A percentile compares a stretch with the other conserved stretches of the same genome.
Conservation (phyloP, 1,140 invertebrate genomes). For the Venturia canescens region DNA sequence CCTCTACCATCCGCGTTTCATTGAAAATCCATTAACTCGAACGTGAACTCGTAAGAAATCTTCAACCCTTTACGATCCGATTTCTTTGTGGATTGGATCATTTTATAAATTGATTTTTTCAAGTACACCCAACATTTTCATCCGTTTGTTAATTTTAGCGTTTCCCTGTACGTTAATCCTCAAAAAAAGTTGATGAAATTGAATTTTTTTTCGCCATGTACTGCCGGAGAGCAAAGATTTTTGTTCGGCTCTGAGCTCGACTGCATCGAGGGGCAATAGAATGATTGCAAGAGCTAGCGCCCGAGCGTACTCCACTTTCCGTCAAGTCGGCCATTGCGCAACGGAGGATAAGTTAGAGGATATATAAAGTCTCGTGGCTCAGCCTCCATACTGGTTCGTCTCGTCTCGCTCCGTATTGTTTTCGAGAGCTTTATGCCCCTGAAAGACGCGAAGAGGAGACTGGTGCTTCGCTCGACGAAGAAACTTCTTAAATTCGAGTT, state of each 20-base stretch:
- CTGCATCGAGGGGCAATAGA: too few relatives aligned
- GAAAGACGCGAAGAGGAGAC: slow-evolving; percentile 28
- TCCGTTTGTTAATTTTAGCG: too few relatives aligned
- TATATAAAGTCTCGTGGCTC: slow-evolving; percentile 6
- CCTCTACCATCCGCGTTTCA: background rate
- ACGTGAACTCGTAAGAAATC: background rate
- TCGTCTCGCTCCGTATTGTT: slow-evolving; percentile 62
- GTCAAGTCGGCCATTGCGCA: slow-evolving; percentile 61
- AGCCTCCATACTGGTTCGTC: background rate
- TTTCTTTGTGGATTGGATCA: too few relatives aligned
- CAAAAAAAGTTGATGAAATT: too few relatives aligned
- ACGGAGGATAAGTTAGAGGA: slow-evolving; percentile 45
- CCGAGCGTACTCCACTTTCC: slow-evolving; percentile 4
- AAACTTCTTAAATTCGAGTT: slow-evolving; percentile 73
- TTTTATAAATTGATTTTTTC: too few relatives aligned
- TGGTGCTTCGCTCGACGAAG: slow-evolving; percentile 42
- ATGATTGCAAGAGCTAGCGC: background rate
- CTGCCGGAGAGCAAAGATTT: too few relatives aligned
- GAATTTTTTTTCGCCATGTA: too few relatives aligned
- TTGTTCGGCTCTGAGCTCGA: too few relatives aligned
- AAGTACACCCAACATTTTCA: too few relatives aligned
- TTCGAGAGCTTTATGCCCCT: slow-evolving; percentile 52
- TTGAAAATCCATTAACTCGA: background rate
- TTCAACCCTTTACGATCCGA: background rate
- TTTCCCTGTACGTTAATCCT: too few relatives aligned